Conservation (phyloP, 2,888 invertebrate species). For the Mantis religiosa region DNA sequence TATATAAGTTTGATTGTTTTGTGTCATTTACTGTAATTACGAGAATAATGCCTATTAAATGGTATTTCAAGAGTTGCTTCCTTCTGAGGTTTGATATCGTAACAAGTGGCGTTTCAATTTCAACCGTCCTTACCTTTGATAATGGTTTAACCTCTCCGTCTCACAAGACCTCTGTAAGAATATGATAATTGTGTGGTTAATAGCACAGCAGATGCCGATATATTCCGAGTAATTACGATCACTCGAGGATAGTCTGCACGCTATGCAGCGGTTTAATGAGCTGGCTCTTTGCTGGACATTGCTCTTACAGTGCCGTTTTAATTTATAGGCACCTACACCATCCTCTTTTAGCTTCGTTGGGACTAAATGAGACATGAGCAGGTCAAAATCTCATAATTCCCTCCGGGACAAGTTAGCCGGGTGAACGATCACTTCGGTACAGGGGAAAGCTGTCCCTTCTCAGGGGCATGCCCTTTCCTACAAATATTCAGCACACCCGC, state of each 20-base stretch:
- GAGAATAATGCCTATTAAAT: too few species aligned
- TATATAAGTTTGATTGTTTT: too few species aligned
- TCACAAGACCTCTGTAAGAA: not conserved
- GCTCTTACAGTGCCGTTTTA: not conserved
- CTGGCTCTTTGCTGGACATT: not conserved
- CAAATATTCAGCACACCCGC: not conserved
- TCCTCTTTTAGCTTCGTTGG: not conserved
- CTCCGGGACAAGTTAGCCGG: not conserved
- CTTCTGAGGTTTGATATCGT: too few species aligned
- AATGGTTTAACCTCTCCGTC: not conserved
- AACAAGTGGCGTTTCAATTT: not conserved
- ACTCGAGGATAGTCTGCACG: not conserved
- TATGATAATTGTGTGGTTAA: not conserved
- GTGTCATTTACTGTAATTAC: too few species aligned
- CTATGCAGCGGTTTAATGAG: not conserved
- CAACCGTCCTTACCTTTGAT: not conserved
- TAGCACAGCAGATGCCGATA: too few species aligned
- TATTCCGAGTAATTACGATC: not conserved
- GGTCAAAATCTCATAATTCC: not conserved
- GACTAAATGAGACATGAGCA: not conserved
- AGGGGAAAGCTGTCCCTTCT: not conserved
- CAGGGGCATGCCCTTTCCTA: not conserved
- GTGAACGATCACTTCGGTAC: not conserved
- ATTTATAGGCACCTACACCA: not conserved
- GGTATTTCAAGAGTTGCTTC: too few species aligned